phyloP scores from a whole-genome alignment of 2,113 vertebrate genomes.

The Cricetomys ansorgei region DNA sequence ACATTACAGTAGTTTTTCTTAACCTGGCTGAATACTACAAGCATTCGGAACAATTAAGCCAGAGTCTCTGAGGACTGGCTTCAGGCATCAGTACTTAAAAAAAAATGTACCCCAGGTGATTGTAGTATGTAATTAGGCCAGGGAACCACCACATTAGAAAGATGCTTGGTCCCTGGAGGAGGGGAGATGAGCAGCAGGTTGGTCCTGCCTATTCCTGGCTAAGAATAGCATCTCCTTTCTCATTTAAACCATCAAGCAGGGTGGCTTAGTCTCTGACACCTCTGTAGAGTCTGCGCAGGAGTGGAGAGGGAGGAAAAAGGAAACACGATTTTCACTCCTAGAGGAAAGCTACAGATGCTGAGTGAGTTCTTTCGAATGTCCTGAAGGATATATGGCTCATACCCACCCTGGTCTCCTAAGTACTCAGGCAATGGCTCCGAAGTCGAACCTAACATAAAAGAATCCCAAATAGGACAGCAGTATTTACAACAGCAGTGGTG shows the following conservation, averaged over 20 bases:
- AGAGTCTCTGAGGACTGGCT: neutral
- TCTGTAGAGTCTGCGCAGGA: neutral
- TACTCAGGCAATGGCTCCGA: neutral
- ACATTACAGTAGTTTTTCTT: neutral
- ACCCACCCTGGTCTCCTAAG: neutral
- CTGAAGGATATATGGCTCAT: neutral
- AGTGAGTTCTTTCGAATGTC: neutral
- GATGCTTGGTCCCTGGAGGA: neutral
- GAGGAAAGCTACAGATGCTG: constrained; percentile 35
- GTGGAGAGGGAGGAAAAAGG: neutral
- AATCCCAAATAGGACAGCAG: neutral
- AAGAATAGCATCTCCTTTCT: constrained; percentile 58
- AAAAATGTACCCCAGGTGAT: neutral
- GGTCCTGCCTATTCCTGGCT: constrained; percentile 51
- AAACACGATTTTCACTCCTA: constrained; percentile 28
- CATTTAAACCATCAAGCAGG: constrained; percentile 52
- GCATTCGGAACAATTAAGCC: constrained; percentile 19
- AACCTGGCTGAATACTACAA: neutral
- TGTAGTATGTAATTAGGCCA: neutral
- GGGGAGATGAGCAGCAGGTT: neutral
- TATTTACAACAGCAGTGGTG: constrained; percentile 10
- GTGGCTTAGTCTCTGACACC: neutral
- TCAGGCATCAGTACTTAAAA: neutral
- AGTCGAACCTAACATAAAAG: constrained; percentile 37
- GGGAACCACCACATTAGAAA: neutral